phyloP scores from a whole-genome alignment of 37 sponge, comb jelly and placozoan species.

The Crambe crambe region DNA sequence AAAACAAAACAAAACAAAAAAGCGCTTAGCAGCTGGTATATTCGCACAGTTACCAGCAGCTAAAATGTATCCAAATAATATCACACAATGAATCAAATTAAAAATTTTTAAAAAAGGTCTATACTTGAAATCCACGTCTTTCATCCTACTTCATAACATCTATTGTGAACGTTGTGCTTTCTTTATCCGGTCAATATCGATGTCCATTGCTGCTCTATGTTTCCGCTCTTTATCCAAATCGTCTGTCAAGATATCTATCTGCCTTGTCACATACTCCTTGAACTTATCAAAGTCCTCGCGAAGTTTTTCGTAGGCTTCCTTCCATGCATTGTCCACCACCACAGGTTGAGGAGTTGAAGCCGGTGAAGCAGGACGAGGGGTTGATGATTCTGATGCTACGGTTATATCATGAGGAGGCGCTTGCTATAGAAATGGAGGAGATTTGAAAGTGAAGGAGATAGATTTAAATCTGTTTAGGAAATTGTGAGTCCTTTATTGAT shows the following conservation, averaged over 20 bases:
- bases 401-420: neutral
- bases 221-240: constrained; percentile 81
- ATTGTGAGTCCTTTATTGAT: no score
- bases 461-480: no score
- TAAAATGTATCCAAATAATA: no score
- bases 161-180: constrained; percentile 25
- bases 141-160: neutral
- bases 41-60: no score
- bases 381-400: neutral
- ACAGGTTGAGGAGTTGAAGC: neutral
- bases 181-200: constrained; percentile 80
- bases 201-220: constrained; percentile 38
- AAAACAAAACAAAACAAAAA: no score
- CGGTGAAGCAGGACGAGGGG: neutral
- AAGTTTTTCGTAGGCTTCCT: constrained; percentile 46
- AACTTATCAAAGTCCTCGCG: constrained; percentile 43
- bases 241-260: constrained; percentile 46
- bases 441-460: neutral
- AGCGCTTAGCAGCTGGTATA: no score
- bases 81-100: no score
- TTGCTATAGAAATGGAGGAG: neutral
- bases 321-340: constrained; percentile 14
- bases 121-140: no score
- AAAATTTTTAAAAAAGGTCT: no score
- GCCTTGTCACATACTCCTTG: constrained; percentile 3